Conservation (phyloP, 2,113 vertebrate genomes). For the Nibea albiflora region DNA sequence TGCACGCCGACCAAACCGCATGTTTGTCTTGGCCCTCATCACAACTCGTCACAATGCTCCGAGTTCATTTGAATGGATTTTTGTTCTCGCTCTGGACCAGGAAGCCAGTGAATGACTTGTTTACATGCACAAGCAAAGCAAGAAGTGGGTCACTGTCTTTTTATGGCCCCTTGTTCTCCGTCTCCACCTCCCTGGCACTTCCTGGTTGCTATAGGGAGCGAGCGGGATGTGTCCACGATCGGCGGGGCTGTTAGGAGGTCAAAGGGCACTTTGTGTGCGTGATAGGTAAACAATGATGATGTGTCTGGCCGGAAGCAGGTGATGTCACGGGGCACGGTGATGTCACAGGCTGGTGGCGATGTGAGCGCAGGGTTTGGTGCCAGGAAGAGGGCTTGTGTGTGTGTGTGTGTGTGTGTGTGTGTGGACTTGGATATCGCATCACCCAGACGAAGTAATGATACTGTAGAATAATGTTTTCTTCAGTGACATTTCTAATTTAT, state of each 20-base stretch:
- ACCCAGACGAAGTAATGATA: not conserved
- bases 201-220: slow-evolving; percentile 42
- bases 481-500: not conserved
- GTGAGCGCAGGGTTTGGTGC: slow-evolving; percentile 34
- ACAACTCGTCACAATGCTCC: slow-evolving; percentile 13
- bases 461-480: not conserved
- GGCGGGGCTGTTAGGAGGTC: slow-evolving; percentile 41
- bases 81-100: slow-evolving; percentile 36
- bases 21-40: slow-evolving; percentile 15
- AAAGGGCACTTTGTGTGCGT: slow-evolving; percentile 53
- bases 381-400: slow-evolving; percentile 17
- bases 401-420: slow-evolving; percentile 27
- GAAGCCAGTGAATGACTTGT: slow-evolving; percentile 56
- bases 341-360: slow-evolving; percentile 70
- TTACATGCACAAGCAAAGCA: slow-evolving; percentile 52
- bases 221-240: slow-evolving; percentile 11
- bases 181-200: slow-evolving; percentile 43
- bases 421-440: slow-evolving; percentile 6
- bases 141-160: slow-evolving; percentile 60
- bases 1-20: not conserved
- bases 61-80: slow-evolving; percentile 35
- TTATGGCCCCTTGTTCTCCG: slow-evolving; percentile 60
- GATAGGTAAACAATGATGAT: slow-evolving; percentile 53
- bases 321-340: slow-evolving; percentile 53
- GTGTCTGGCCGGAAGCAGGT: slow-evolving; percentile 30